Evolutionary conservation across 2,113 vertebrate genomes (phyloP).

Genomic region (Podarcis cretensis): DNA sequence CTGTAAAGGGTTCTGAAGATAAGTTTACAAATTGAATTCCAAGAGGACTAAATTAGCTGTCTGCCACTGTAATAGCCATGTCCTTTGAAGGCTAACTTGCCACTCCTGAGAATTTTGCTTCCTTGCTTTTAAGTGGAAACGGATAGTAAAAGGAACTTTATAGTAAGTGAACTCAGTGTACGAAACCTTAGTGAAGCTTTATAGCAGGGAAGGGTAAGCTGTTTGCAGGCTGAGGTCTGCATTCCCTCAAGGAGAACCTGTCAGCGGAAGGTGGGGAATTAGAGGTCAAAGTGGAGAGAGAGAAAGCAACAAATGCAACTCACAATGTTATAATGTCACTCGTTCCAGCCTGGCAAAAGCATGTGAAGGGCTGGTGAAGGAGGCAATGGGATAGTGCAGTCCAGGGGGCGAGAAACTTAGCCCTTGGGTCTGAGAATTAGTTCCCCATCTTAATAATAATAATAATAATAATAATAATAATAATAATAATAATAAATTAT

Average conservation of each 20-base stretch:
- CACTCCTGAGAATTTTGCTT: background rate
- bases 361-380: background rate
- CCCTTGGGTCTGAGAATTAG: background rate
- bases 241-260: background rate
- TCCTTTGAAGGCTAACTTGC: conserved; percentile 9
- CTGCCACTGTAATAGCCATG: conserved; percentile 3
- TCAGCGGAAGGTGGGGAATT: background rate
- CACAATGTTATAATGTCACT: too few relatives aligned
- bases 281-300: too few relatives aligned
- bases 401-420: background rate
- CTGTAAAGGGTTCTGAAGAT: background rate
- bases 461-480: too few relatives aligned
- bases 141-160: background rate
- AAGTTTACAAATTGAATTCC: background rate
- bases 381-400: background rate
- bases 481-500: too few relatives aligned
- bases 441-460: background rate
- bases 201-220: too few relatives aligned
- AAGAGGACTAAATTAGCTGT: conserved; percentile 5
- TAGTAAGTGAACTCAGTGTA: background rate
- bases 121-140: background rate
- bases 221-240: background rate
- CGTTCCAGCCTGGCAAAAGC: too few relatives aligned
- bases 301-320: too few relatives aligned
- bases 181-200: background rate